Evolutionary conservation across 2,113 vertebrate species (phyloP).

Genomic region (Parus major): DNA sequence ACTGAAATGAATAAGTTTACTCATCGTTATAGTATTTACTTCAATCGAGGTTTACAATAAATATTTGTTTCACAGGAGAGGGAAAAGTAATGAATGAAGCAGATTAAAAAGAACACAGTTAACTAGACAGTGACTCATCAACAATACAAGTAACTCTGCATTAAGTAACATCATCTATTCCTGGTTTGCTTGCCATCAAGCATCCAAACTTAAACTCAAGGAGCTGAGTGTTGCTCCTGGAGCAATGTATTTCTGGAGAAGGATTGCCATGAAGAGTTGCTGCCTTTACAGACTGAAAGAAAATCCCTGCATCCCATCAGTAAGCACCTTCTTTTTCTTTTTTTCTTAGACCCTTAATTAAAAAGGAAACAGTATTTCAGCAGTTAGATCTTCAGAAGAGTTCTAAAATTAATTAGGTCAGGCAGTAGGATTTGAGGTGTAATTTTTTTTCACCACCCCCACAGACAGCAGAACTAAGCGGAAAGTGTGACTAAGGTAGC

Average conservation of each 20-base stretch:
- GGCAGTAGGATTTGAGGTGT: neutral
- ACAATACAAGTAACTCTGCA: neutral
- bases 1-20: neutral
- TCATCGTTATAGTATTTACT: neutral
- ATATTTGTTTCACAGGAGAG: neutral
- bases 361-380: neutral
- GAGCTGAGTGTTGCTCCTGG: neutral
- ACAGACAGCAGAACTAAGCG: rapidly evolving
- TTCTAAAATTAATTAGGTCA: neutral
- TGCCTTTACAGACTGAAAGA: neutral
- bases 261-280: neutral
- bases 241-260: neutral
- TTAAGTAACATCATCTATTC: neutral
- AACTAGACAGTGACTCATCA: neutral
- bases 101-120: neutral
- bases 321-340: neutral
- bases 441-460: neutral
- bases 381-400: neutral
- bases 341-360: neutral
- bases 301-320: neutral
- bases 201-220: neutral
- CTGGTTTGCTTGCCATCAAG: neutral
- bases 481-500: neutral
- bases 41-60: neutral
- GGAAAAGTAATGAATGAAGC: neutral